Evolutionary conservation across 2,113 vertebrate species (phyloP).

Genomic region (Origma solitaria): DNA sequence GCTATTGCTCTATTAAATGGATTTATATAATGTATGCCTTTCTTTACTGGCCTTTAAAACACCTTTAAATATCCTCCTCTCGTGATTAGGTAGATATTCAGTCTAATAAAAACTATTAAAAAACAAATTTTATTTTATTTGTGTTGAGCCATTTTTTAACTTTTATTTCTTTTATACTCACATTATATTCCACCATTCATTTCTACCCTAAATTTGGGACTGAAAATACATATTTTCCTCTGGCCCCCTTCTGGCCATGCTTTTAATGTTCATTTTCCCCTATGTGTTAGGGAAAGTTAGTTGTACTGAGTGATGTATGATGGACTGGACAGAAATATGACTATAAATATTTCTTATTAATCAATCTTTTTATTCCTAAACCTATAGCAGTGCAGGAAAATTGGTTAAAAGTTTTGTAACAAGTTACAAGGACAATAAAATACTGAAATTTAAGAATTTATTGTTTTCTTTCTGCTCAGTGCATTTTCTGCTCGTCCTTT

Average conservation of each 20-base stretch:
- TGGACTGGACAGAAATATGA: not conserved
- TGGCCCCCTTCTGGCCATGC: not conserved
- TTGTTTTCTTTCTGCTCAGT: not conserved
- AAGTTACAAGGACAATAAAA: not conserved
- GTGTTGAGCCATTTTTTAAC: fast-evolving
- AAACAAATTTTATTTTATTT: not conserved
- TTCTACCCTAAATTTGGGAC: not conserved
- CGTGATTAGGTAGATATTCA: not conserved
- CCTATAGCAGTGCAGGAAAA: not conserved
- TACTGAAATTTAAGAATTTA: not conserved
- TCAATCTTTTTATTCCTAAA: not conserved
- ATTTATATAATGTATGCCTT: not conserved
- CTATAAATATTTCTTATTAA: not conserved
- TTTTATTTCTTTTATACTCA: not conserved
- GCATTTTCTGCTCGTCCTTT: not conserved
- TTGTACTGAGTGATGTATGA: not conserved
- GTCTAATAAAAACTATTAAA: not conserved
- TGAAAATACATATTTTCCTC: not conserved
- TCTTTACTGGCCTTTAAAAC: not conserved
- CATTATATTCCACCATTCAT: not conserved
- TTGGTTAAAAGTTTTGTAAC: not conserved
- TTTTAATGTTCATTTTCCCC: not conserved
- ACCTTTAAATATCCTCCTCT: not conserved
- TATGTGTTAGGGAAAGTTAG: not conserved
- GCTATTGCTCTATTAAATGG: not conserved